Base-by-base conservation (phyloP, 1,140 invertebrate genomes). In the Lasioglossum baleicum region DNA sequence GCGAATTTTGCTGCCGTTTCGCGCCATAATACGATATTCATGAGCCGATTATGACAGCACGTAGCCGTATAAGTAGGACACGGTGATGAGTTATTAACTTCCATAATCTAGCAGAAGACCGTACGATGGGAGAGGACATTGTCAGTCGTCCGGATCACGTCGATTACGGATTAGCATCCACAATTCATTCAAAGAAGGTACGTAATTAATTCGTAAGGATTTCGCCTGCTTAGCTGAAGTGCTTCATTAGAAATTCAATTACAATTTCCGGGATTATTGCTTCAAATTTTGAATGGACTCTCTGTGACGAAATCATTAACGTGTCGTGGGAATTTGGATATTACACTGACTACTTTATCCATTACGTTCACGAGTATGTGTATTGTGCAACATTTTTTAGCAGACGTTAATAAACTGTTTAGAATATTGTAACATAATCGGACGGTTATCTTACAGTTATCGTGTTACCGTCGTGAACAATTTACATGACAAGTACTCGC, bases 41-140 rank as follows among this genome's bases (percentile, higher is more conserved):
- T 84, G 86, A 86, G 76, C 83, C 75, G 86, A 87, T 87, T 88
- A 86, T 84, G 56, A 81, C 68, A 80, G 20, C 58, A 26, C 53
- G 64, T 74, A 35, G 61, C 63, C 68, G 78, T 81, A 80, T 83
- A 79, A 87, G 80, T 75, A 80, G 84, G 75, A 72, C 64, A 64
- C 71, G 66, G 51, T 64, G 61, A 80, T 78, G 83, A 80, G 79
- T 86, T 87, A 89, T 87, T 88, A 86, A 89, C 84, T 86, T 83
- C 63, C 79, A 82, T 84, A 82, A 88, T 88, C 71, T 82, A 78
- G 26, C 53, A 48, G 65, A 75, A 44, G 80, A 79, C 61, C 51
- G 61, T 73, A 53, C 70, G 40, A 65, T 56, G 61, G 60, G 51
- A 65, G 15, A 72, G 42, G 35, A 75, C 61, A 78, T 66, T 70